Evolutionary conservation across 2,888 invertebrate genomes (phyloP).

Genomic region (Synergus gifuensis): DNA sequence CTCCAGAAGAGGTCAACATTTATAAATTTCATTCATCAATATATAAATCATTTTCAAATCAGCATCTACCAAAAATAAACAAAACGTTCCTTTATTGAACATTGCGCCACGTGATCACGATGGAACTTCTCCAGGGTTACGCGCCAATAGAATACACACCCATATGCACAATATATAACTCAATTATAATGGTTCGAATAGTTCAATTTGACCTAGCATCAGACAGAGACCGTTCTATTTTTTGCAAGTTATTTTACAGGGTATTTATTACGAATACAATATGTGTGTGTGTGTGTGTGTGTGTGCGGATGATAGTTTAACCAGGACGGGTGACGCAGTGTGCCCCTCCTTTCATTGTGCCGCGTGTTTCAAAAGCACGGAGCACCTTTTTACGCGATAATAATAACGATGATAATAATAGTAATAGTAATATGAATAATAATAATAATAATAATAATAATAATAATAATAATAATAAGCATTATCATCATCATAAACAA

Average conservation of each 20-base stretch:
- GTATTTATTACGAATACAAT: conserved; percentile 53
- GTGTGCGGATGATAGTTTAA: conserved; percentile 49
- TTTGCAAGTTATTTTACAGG: neutral
- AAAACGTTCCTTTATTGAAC: neutral
- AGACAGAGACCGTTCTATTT: conserved; percentile 9
- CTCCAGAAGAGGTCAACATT: too few relatives aligned
- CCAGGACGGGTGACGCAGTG: conserved; percentile 58
- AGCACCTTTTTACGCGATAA: conserved; percentile 23
- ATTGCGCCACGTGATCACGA: neutral
- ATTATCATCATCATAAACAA: neutral
- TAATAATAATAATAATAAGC: conserved; percentile 16
- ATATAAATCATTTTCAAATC: too few relatives aligned
- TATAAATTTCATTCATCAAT: too few relatives aligned
- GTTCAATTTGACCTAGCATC: conserved; percentile 5
- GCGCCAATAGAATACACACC: neutral
- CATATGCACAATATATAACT: conserved; percentile 19
- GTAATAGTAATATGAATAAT: neutral
- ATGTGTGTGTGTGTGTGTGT: conserved; percentile 45
- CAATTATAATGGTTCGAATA: conserved; percentile 19
- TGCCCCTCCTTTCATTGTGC: conserved; percentile 68
- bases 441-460: conserved; percentile 5
- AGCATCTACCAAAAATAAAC: neutral
- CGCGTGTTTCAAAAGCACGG: conserved; percentile 43
- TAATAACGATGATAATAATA: conserved; percentile 7
- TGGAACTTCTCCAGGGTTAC: conserved; percentile 4